Evolutionary conservation across 2,113 vertebrate species (phyloP), one percentile per base, ranked within the genome.

Genomic region (Reinhardtius hippoglossoides): DNA sequence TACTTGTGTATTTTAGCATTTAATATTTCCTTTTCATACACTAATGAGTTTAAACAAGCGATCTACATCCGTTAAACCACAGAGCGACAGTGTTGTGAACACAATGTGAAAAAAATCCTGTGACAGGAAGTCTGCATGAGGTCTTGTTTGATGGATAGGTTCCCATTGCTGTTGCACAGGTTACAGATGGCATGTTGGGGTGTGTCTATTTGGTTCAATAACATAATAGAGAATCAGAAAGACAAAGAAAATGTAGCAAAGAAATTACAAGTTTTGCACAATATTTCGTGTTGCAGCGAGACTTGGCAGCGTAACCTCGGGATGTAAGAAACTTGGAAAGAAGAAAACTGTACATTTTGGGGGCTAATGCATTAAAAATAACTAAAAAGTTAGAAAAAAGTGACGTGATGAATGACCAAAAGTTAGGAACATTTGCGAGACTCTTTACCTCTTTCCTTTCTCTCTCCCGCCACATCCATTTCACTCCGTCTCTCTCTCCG

Each of bases 121-220:
- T 40, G 61, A 83, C 80, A 92, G 90, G 86, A 90, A 90, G 76
- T 59, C 21, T 63, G 40, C 20, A 27, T 76, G 86, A 67, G 78
- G 77, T 82, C 59, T 4, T 21, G 24, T 85, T 83, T 94, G 92
- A 94, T 83, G 86, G 92, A 94, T 90, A 71, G 78, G 88, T 94
- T 94, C 91, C 91, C 84, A 92, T 92, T 90, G 86, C 78, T 86
- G 84, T 76, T 71, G 70, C 81, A 74, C 50, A 84, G 87, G 85
- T 89, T 87, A 88, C 76, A 1, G 3, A 86, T 80, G 78, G 66
- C 74, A 71, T 57, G 58, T 42, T 40, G 24, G 27, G 50, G 58
- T 20, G 63, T 52, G 54, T 55, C 62, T 31, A 57, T 71, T 74
- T 78, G 54, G 56, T 66, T 16, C 71, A n/a, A 67, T 13, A 10